phyloP scores from a whole-genome alignment of 2,888 invertebrate genomes.

The Dorcus parallelipipedus region DNA sequence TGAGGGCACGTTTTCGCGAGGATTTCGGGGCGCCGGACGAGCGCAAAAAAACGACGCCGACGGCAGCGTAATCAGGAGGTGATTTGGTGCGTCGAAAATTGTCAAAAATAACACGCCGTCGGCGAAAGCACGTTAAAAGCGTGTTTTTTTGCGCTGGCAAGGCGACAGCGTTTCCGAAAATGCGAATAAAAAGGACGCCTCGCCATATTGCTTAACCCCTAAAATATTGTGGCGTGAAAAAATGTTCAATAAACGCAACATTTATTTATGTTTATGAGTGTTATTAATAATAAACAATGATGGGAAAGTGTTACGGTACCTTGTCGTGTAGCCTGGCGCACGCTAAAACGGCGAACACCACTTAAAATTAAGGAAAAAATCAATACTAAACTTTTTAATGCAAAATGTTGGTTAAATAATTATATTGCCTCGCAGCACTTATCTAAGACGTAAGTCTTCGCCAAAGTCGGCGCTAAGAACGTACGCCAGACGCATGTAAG shows the following conservation, averaged over 20 bases:
- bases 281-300: conserved; percentile 23
- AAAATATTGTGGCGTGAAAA: conserved; percentile 40
- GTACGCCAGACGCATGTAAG: conserved; percentile 32
- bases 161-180: neutral
- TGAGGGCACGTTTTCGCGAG: conserved; percentile 4
- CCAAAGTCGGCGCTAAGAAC: conserved; percentile 38
- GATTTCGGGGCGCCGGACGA: no score
- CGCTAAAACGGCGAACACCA: conserved; percentile 34
- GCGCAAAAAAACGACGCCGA: no score
- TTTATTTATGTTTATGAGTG: conserved; percentile 27
- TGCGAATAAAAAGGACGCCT: conserved; percentile 38
- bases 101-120: no score
- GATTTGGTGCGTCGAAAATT: no score
- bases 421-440: conserved; percentile 44
- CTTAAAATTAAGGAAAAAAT: conserved; percentile 44
- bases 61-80: no score
- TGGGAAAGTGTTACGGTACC: conserved; percentile 27
- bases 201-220: conserved; percentile 51
- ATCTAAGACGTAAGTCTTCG: conserved; percentile 42
- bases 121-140: no score
- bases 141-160: no score
- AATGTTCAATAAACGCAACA: conserved; percentile 44
- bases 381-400: conserved; percentile 51
- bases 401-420: conserved; percentile 52
- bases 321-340: conserved; percentile 26